Evolutionary conservation across 2,113 vertebrate species (phyloP), one percentile per base, ranked within the genome.

Genomic region (Eubucco bourcierii): DNA sequence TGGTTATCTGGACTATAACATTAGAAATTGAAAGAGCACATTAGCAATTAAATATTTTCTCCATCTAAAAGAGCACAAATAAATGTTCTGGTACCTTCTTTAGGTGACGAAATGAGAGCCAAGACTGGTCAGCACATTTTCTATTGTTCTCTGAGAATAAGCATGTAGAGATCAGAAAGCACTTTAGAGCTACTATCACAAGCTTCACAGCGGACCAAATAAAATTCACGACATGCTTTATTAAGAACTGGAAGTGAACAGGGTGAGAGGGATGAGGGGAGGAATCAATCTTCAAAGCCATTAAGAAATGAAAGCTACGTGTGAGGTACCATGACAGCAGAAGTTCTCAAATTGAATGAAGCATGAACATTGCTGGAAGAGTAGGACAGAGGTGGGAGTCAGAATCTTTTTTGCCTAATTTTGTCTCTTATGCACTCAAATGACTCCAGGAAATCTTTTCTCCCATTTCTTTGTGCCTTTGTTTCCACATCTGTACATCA

Each of bases 351-450:
- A 89, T 58, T 82, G 81, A 94, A 92, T 64, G 72, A 88, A 92
- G 85, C 34, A 59, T 28, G 64, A 87, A 92, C 93, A 92, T 74
- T 90, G 47, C 78, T 90, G 52, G 31, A 77, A 82, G 79, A 92
- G 60, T 88, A 90, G 47, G 67, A 95, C 81, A 93, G 25, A 67
- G 31, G 81, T 93, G 85, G 89, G 89, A 94, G 81, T 92, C 78
- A 94, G 70, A 91, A 93, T 79, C 79, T 56, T 94, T 94, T 93
- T 80, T 84, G 68, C 64, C 58, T 90, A 78, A 88, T 90, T 95
- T 94, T 67, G 61, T 74, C 82, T 95, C 68, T 77, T 67, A 79
- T 84, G 81, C 67, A 90, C 91, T 85, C 58, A 93, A 94, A 76
- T 76, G 6, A 93, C 93, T 93, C 63, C 29, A 11, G 67, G 66